Evolutionary conservation across 2,888 invertebrate species (phyloP), one percentile per base, ranked within the genome.

Genomic region (Drosophila paranaensis): DNA sequence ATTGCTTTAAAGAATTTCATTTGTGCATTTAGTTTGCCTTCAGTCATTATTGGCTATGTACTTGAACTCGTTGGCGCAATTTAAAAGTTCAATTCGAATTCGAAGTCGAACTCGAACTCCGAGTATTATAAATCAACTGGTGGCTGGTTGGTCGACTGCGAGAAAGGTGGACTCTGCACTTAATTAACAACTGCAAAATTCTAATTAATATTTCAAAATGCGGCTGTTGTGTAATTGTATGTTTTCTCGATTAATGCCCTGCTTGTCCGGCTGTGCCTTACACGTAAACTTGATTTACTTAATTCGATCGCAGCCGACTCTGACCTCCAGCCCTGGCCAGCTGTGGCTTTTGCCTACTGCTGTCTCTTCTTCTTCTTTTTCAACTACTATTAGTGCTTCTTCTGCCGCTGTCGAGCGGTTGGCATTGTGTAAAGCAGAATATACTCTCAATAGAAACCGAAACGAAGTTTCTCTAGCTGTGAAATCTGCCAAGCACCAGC

Each of bases 391-490:
- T n/a, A 53, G 20, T 67, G 50, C 74, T 67, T 57, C 77, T 62
- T 25, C 27, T 48, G 45, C 46, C 45, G 20, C 46, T 55, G 58
- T 37, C 6, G 53, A 68, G 71, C 62, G 68, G 67, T 70, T 74
- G 84, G 88, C 86, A 88, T 84, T 88, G 84, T 89, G 69, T 69
- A 56, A 68, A 67, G 71, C 74, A 83, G 73, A 76, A 79, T 82
- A 71, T 82, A 75, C 76, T 76, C 60, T 51, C 6, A 68, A 77
- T 65, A 70, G 71, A 77, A 71, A 81, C 62, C 51, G 55, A 80
- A 76, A 63, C 50, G 20, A 67, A 81, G 84, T 86, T 87, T 83
- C 81, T 76, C 74, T 64, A 61, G 62, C 88, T 89, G 88, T 79
- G 86, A 89, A 84, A 84, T 88, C 58, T 30, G 90, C 84, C 86